Percentiles rank a stretch among this genome's conserved stretches.
These are phyloP conservation scores for Amblyornis subalaris DNA, from an alignment of 2,113 vertebrate species.

Conservation along the genomic window DNA sequence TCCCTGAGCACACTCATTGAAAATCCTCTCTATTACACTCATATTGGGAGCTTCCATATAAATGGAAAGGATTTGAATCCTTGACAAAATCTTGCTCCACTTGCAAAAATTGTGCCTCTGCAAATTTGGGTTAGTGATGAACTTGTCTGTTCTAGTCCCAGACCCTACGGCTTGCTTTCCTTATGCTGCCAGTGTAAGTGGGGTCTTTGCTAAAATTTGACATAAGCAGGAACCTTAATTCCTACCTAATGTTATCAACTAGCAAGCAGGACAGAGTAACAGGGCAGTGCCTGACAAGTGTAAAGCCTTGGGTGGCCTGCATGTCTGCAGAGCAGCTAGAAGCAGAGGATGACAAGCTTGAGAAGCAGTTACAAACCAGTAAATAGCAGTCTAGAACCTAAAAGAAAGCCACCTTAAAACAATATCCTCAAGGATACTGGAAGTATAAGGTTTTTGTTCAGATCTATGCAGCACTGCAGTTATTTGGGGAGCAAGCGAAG, in stretches of 20 bases:
- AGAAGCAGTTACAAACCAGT: accelerated
- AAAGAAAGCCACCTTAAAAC: neutral
- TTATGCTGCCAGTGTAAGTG: neutral
- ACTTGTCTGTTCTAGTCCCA: neutral
- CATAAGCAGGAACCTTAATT: neutral
- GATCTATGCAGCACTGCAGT: neutral
- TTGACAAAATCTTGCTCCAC: neutral
- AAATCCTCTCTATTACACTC: neutral
- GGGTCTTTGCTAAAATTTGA: neutral
- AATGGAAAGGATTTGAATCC: neutral
- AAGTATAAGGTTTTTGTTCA: neutral
- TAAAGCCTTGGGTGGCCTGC: neutral
- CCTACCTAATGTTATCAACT: neutral
- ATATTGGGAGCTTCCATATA: neutral
- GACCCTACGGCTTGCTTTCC: neutral
- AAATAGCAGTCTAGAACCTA: neutral
- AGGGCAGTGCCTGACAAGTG: neutral
- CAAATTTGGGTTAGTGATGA: neutral
- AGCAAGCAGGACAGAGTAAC: neutral
- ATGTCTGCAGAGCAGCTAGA: neutral
- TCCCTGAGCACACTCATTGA: neutral
- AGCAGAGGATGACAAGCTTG: neutral
- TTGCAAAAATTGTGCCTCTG: neutral
- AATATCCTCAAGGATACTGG: neutral
- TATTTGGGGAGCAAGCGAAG: neutral